Base-by-base conservation (phyloP, 2,797 vertebrate species). In the Parambassis ranga region DNA sequence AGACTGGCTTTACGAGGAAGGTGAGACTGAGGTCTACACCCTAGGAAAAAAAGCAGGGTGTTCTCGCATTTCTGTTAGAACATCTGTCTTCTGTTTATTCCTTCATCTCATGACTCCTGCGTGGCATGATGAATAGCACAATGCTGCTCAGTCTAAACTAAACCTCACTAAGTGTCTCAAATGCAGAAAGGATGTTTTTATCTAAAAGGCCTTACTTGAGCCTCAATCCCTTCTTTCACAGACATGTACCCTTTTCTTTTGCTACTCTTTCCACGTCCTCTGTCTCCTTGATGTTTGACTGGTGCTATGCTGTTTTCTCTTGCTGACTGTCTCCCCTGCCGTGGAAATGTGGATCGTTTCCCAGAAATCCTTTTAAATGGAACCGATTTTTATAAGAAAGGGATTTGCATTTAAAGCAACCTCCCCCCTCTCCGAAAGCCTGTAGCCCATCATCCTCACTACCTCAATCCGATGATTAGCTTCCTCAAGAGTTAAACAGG, bases 401-500 rank as follows among this genome's bases (percentile, higher is more conserved):
- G 92, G 92, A 94, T 94, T 94, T 93, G 92, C 92, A 94, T 94
- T 93, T 93, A 91, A 93, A 93, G 85, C 88, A 89, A 82, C 75
- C 79, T 44, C 82, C 66, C 63, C 71, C 69, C 76, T 62, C 75
- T 75, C 64, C 69, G 67, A 86, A 86, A 84, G 82, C 83, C 79
- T 79, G 84, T 81, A 82, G 76, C 87, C 89, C 82, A 77, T 91
- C 88, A 88, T 89, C 82, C 87, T 65, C 86, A 68, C 62, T 62
- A 86, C 85, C 87, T 89, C 91, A 92, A 92, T 92, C 90, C 85
- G 53, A 83, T 91, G 91, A 93, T 93, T 92, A 92, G 91, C 89
- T 90, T 87, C 89, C 90, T 91, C 89, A 91, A 92, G 88, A 92
- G 90, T 92, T 93, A 93, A 93, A 92, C 88, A 91, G 87, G 81